Conservation (phyloP, 2,888 invertebrate genomes). For the Yponomeuta cagnagella region DNA sequence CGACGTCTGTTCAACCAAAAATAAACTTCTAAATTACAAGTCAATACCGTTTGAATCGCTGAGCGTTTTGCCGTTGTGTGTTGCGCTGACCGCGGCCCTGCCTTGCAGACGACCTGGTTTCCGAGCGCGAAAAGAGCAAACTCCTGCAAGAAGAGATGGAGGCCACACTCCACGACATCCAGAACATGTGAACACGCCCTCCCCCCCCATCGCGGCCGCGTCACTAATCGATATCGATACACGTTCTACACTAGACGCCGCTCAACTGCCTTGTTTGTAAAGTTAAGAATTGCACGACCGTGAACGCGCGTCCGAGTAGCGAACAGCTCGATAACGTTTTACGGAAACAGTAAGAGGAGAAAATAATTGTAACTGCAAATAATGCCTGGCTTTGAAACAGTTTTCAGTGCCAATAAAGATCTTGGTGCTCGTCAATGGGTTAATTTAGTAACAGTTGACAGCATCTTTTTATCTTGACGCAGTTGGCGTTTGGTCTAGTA, state of each 20-base stretch:
- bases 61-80: conserved; percentile 41
- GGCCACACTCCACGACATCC: conserved; percentile 98
- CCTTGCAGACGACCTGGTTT: conserved; percentile 94
- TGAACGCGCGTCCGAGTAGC: too few species aligned
- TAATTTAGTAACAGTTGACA: too few species aligned
- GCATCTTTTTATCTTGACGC: too few species aligned
- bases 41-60: not conserved
- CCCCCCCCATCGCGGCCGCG: conserved; percentile 17
- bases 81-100: conserved; percentile 64
- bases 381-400: too few species aligned
- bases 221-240: conserved; percentile 24
- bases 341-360: too few species aligned
- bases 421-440: too few species aligned
- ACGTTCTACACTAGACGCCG: conserved; percentile 16
- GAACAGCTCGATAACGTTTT: too few species aligned
- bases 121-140: conserved; percentile 97
- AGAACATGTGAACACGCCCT: conserved; percentile 90
- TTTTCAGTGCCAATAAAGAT: too few species aligned
- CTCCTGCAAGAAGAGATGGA: conserved; percentile 98
- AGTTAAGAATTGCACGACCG: not conserved
- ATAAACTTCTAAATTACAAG: too few species aligned
- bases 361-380: too few species aligned
- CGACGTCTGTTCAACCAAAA: too few species aligned
- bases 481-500: too few species aligned
- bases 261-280: not conserved